Percentiles rank a stretch among this genome's conserved stretches.
Evolutionary conservation across 2,888 invertebrate species (phyloP).

Genomic region (Ophion obscuratus): DNA sequence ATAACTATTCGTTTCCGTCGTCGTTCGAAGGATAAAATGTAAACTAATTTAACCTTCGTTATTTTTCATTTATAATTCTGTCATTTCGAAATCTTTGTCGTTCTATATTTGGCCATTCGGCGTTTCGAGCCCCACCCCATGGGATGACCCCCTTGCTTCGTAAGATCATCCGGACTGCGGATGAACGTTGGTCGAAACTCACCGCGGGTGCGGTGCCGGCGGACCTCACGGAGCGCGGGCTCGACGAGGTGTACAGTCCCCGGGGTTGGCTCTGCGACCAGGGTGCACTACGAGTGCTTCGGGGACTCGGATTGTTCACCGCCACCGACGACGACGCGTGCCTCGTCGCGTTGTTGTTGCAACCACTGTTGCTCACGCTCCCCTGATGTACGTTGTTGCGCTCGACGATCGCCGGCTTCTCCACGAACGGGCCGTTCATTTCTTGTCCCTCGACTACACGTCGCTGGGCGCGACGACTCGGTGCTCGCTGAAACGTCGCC

Average conservation of each 20-base stretch:
- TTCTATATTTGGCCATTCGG: too few species aligned
- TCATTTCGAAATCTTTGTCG: too few species aligned
- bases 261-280: slow-evolving; percentile 91
- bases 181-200: slow-evolving; percentile 63
- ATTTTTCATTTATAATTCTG: too few species aligned
- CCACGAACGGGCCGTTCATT: slow-evolving; percentile 83
- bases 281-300: slow-evolving; percentile 93
- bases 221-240: slow-evolving; percentile 93
- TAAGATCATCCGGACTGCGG: neutral
- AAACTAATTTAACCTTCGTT: too few species aligned
- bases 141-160: neutral
- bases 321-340: slow-evolving; percentile 48
- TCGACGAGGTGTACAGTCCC: slow-evolving; percentile 91
- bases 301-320: slow-evolving; percentile 85
- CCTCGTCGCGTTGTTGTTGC: slow-evolving; percentile 71
- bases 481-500: slow-evolving; percentile 91
- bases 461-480: slow-evolving; percentile 90
- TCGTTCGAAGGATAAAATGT: too few species aligned
- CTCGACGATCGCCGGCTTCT: slow-evolving; percentile 74
- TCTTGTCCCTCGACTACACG: slow-evolving; percentile 87
- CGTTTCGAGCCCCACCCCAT: too few species aligned
- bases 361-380: slow-evolving; percentile 67
- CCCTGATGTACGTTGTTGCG: slow-evolving; percentile 68
- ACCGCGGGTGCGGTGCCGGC: slow-evolving; percentile 85
- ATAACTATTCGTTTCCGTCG: too few species aligned